Base-by-base conservation (phyloP, 30 jellyfish, hydroid and myxozoan species). In the Sanderia malayensis region DNA sequence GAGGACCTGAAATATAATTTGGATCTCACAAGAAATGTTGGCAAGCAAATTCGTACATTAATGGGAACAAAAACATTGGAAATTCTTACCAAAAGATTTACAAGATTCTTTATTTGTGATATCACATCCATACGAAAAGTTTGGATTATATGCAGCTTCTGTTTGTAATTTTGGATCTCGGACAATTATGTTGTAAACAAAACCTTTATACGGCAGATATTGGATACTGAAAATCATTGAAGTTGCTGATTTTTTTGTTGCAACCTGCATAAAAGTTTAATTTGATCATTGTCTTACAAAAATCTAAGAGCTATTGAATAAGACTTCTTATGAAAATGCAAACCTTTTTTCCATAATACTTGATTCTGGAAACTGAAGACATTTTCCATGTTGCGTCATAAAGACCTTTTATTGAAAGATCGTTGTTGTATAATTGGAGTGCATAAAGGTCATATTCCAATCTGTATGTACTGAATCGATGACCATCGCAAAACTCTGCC, bases 71-170 rank as follows among this genome's bases (percentile, higher is more conserved):
- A 55, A 18, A 19, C 27, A 24, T 55, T 55, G 10, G 27, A 24
- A 20, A 13, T 17, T 25, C 76, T 19, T 65, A 78, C 89, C 89
- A 47, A 49, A 55, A 30, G 89, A 63, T 41, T 67, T 64, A 64
- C 89, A 78, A 4, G 89, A 28, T 29, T 27, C 69, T 17, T 60
- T 61, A 32, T 71, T 58, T 23, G 20, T 57, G 33, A 88, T 31
- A 57, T 88, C 89, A 83, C 97, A 88, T 15, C 86, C 97, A 72
- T 88, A 88, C 0, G 80, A 69, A 29, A 73, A 72, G 31, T 80
- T 77, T 44, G 97, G 97, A 0, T 59, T 81, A 70, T 88, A 88
- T 3, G 95, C 87, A 59, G 97, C 66, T 66, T 73, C 88, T 46
- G 88, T 62, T 27, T 61, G 34, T 24, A 19, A 18, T 13, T 20